Evolutionary conservation across 64 coral and sea anemone genomes (phyloP).

Genomic region (Stylophora pistillata): DNA sequence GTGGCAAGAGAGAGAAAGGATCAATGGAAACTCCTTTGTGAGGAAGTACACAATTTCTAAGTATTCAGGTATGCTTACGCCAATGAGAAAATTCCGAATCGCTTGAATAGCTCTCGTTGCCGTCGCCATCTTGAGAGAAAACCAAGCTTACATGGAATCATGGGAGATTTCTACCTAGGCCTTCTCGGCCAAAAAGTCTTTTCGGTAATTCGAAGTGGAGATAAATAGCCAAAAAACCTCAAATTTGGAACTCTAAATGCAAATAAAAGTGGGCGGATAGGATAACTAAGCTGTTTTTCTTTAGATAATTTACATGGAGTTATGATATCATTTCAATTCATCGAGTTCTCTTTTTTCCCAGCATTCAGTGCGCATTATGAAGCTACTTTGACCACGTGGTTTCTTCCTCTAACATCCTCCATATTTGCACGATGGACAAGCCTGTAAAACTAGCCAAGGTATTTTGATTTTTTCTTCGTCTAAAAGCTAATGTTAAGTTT

Average conservation of each 20-base stretch:
- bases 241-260: no score
- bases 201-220: no score
- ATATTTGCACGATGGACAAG: constrained; percentile 90
- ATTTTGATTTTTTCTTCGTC: constrained; percentile 20
- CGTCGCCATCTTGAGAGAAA: constrained; percentile 68
- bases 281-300: no score
- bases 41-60: background rate
- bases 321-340: background rate
- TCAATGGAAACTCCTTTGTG: background rate
- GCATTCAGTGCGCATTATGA: constrained; percentile 9
- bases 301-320: background rate
- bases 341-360: background rate
- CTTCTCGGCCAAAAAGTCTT: background rate
- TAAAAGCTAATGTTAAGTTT: background rate
- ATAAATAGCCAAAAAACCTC: no score
- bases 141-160: background rate
- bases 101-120: constrained; percentile 55
- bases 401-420: constrained; percentile 65
- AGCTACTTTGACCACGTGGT: constrained; percentile 74
- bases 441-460: constrained; percentile 95
- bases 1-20: constrained; percentile 4
- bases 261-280: no score
- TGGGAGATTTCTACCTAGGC: background rate
- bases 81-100: constrained; percentile 74
- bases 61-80: constrained; percentile 41